Percentiles rank a stretch among this genome's conserved stretches.
phyloP scores from a whole-genome alignment of 64 coral and sea anemone species.

The Pachyseris speciosa region DNA sequence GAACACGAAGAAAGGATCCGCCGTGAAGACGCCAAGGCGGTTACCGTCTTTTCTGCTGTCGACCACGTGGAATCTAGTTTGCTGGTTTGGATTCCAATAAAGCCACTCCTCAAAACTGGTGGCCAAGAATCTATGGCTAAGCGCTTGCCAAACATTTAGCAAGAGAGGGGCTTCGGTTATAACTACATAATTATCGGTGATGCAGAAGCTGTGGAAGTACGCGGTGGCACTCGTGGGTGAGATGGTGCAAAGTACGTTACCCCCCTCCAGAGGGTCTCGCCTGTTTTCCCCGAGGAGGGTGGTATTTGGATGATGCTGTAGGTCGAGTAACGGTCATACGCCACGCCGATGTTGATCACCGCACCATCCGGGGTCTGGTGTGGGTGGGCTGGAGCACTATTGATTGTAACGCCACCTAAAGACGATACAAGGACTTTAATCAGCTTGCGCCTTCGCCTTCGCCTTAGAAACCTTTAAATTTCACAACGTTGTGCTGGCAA shows the following conservation, averaged over 20 bases:
- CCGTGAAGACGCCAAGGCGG: constrained; percentile 55
- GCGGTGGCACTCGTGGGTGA: constrained; percentile 44
- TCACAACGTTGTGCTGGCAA: no score
- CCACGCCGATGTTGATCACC: constrained; percentile 59
- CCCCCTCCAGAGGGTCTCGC: constrained; percentile 72
- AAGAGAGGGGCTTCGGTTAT: constrained; percentile 77
- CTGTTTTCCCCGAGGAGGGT: constrained; percentile 3
- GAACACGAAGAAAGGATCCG: constrained; percentile 82
- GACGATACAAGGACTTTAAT: no score
- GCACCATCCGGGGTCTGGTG: constrained; percentile 71
- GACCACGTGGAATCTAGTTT: constrained; percentile 71
- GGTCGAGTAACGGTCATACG: constrained; percentile 24
- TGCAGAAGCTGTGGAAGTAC: constrained; percentile 89
- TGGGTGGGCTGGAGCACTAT: constrained; percentile 69
- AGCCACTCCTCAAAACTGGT: constrained; percentile 49
- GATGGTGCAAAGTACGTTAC: constrained; percentile 72
- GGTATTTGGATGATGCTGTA: constrained; percentile 77
- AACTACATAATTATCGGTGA: constrained; percentile 92
- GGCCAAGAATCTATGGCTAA: constrained; percentile 11
- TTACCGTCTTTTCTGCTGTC: constrained; percentile 67
- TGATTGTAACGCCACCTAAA: constrained; percentile 30
- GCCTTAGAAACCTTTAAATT: no score
- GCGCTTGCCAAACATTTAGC: constrained; percentile 30
- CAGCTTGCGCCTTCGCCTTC: no score
- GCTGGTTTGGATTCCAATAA: constrained; percentile 70